phyloP scores from a whole-genome alignment of 2,888 invertebrate genomes.

The Apodemia mormo region DNA sequence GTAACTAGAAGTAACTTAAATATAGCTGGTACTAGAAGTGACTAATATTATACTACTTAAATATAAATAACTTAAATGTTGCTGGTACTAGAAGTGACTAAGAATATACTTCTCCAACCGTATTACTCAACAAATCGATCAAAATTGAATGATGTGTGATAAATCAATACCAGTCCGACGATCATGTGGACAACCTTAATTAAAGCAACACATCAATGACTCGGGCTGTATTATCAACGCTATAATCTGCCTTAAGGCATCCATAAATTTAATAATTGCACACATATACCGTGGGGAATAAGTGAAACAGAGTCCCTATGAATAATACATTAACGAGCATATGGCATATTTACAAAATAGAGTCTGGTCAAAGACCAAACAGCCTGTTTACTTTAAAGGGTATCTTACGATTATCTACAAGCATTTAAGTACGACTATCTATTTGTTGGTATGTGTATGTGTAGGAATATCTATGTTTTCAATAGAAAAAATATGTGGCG shows the following conservation, averaged over 20 bases:
- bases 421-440: too few relatives aligned
- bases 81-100: neutral
- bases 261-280: slow-evolving; percentile 75
- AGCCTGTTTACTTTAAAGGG: too few relatives aligned
- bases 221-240: slow-evolving; percentile 48
- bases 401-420: too few relatives aligned
- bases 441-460: too few relatives aligned
- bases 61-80: neutral
- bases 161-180: slow-evolving; percentile 69
- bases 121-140: slow-evolving; percentile 66
- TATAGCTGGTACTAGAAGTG: neutral
- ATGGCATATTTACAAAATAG: slow-evolving; percentile 53
- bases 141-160: slow-evolving; percentile 64
- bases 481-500: too few relatives aligned
- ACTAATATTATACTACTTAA: neutral
- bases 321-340: slow-evolving; percentile 70
- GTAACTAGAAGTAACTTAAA: neutral
- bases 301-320: slow-evolving; percentile 63
- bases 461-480: too few relatives aligned
- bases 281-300: slow-evolving; percentile 76
- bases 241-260: slow-evolving; percentile 69
- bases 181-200: slow-evolving; percentile 69
- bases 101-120: slow-evolving; percentile 29
- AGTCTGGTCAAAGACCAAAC: slow-evolving; percentile 11
- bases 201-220: slow-evolving; percentile 52